phyloP scores from a whole-genome alignment of 2,113 vertebrate species.

The Ictidomys tridecemlineatus region DNA sequence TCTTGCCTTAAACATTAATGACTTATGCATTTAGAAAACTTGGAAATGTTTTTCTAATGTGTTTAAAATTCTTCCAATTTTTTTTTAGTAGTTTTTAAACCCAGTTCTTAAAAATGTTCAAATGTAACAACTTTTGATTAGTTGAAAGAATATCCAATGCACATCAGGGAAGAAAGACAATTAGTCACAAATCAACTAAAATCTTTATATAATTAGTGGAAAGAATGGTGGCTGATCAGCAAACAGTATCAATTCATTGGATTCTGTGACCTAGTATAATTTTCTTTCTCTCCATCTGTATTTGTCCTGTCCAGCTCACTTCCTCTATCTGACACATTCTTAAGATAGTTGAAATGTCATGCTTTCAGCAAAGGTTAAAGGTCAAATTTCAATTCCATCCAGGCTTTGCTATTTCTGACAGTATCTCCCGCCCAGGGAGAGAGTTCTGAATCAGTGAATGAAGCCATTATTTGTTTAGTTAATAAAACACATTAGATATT shows the following conservation, averaged over 20 bases:
- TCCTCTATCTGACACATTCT: conserved; percentile 58
- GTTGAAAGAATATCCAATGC: conserved; percentile 39
- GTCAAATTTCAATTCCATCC: neutral
- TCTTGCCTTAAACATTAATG: neutral
- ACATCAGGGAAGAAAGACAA: conserved; percentile 39
- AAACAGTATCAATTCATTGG: neutral
- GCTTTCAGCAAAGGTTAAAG: conserved; percentile 57
- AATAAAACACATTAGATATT: conserved; percentile 10
- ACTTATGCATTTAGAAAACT: neutral
- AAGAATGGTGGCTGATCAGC: neutral
- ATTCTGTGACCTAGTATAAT: neutral
- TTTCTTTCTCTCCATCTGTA: neutral
- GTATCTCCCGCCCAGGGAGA: neutral
- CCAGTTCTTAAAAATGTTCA: conserved; percentile 42
- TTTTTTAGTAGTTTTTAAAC: conserved; percentile 2
- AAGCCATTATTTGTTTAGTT: neutral
- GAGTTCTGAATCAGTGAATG: neutral
- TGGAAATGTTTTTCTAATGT: neutral
- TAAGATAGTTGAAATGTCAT: conserved; percentile 57
- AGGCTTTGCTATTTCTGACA: conserved; percentile 3
- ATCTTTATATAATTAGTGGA: neutral
- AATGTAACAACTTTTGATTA: conserved; percentile 32
- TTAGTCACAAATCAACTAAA: conserved; percentile 16
- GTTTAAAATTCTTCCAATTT: conserved; percentile 12
- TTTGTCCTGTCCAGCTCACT: neutral